Base-by-base conservation (phyloP, 2,888 invertebrate genomes). In the Sphaeridia pumilis region DNA sequence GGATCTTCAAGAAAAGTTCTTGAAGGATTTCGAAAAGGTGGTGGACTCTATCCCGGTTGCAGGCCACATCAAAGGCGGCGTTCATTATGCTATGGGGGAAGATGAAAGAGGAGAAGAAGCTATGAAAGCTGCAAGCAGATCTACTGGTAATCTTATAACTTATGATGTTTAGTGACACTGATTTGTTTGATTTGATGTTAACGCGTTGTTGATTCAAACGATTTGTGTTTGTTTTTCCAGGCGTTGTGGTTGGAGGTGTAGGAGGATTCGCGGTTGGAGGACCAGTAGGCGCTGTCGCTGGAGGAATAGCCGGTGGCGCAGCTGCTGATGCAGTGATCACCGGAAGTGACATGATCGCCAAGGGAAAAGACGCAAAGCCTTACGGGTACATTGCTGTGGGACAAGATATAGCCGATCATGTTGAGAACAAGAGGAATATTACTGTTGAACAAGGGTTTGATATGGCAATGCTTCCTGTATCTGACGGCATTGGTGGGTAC, bases 301-400 rank as follows among this genome's bases (percentile, higher is more conserved):
- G 64, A 14, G 64, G 61, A 21, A 57, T 64, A 31, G 60, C 60
- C 12, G 64, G 64, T 4, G 64, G 64, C 10, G 64, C 60, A 0
- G 61, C 58, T 2, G 50, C 59, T 44, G 64, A 64, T 36, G 60
- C 59, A 7, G 55, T 64, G 3, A 64, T 61, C 27, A 62, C 61
- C 1, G 64, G 58, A 21, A 62, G 61, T 54, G 61, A 61, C 27
- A 57, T 57, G 4, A 31, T 59, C 4, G 54, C 54, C 4, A 56
- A 61, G 27, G 61, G 61, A 34, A 48, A 57, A 5, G 54, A 55
- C 20, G 57, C 58, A 2, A 26, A 56, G 24, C 60, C 64, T 4
- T 52, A 60, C 27, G 64, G 64, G 1, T 61, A 61, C 43, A 56
- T 61, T 1, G 58, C 60, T 4, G 52, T 47, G 5, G 61, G 54